These are phyloP conservation scores for Cotesia congregata DNA, from an alignment of 2,888 invertebrate genomes.

Conservation along the genomic window DNA sequence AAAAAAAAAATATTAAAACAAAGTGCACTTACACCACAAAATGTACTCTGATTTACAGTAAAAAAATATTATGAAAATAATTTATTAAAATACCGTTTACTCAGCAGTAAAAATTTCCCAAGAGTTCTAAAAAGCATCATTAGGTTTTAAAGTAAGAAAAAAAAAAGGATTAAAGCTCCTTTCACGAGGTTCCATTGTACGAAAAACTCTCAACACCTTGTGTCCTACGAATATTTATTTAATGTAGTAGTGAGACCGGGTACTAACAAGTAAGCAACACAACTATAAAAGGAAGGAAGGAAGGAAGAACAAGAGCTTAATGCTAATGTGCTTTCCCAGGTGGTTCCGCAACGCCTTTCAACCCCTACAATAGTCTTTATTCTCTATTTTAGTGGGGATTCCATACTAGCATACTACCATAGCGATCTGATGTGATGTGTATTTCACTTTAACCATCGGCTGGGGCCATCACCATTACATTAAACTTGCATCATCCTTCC, in stretches of 20 bases:
- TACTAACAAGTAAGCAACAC: slow-evolving; percentile 29
- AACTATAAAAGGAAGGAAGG: slow-evolving; percentile 29
- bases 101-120: background rate
- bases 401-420: background rate
- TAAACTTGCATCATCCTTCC: slow-evolving; percentile 54
- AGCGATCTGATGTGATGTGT: slow-evolving; percentile 6
- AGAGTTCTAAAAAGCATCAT: background rate
- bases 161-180: background rate
- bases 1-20: background rate
- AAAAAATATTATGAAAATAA: background rate
- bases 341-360: slow-evolving; percentile 38
- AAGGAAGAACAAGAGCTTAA: slow-evolving; percentile 45
- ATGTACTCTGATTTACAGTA: background rate
- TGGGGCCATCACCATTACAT: slow-evolving; percentile 48
- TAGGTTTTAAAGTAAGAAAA: slow-evolving; percentile 45
- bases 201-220: slow-evolving; percentile 33
- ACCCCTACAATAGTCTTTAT: slow-evolving; percentile 41
- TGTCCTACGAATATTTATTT: slow-evolving; percentile 47
- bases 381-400: slow-evolving; percentile 18
- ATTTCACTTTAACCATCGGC: background rate
- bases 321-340: slow-evolving; percentile 52
- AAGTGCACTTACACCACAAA: background rate
- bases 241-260: background rate
- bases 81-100: background rate
- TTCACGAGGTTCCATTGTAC: background rate